Conservation (phyloP, 2,888 invertebrate genomes). For the Rambutsinella grinnellia region DNA sequence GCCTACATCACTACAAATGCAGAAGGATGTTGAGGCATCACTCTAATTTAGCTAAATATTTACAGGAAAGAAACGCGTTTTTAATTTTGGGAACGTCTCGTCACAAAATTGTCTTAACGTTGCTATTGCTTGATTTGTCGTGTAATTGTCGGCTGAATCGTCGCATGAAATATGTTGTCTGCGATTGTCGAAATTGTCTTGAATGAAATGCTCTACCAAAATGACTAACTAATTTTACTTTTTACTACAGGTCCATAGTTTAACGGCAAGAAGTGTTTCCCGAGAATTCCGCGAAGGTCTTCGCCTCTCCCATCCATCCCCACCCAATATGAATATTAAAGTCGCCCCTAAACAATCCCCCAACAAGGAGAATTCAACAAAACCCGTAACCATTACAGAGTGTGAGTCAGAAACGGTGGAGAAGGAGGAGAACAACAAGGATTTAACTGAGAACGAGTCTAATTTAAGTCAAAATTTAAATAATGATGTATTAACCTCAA, state of each 20-base stretch:
- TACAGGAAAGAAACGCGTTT: too few species aligned
- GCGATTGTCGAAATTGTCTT: too few species aligned
- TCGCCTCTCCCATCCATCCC: constrained; percentile 69
- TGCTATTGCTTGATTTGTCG: too few species aligned
- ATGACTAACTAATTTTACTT: constrained; percentile 24
- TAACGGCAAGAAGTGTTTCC: constrained; percentile 84
- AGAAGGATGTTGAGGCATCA: constrained; percentile 11
- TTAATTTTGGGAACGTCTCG: too few species aligned
- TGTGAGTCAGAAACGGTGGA: constrained; percentile 12
- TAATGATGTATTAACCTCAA: constrained; percentile 18
- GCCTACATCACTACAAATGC: constrained; percentile 8
- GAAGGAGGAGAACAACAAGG: background rate
- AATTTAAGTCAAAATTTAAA: background rate
- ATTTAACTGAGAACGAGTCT: too few species aligned
- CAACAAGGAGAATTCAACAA: constrained; percentile 2
- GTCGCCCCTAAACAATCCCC: constrained; percentile 28
- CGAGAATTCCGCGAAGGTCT: constrained; percentile 81
- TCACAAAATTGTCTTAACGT: too few species aligned
- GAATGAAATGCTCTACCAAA: too few species aligned
- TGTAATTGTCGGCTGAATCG: too few species aligned
- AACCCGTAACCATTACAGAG: constrained; percentile 8
- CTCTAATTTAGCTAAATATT: too few species aligned
- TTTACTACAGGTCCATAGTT: constrained; percentile 76
- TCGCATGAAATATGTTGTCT: too few species aligned
- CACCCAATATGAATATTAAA: constrained; percentile 66